Evolutionary conservation across 2,797 vertebrate species (phyloP), one percentile per base, ranked within the genome.

Genomic region (Sparidentex hasta): DNA sequence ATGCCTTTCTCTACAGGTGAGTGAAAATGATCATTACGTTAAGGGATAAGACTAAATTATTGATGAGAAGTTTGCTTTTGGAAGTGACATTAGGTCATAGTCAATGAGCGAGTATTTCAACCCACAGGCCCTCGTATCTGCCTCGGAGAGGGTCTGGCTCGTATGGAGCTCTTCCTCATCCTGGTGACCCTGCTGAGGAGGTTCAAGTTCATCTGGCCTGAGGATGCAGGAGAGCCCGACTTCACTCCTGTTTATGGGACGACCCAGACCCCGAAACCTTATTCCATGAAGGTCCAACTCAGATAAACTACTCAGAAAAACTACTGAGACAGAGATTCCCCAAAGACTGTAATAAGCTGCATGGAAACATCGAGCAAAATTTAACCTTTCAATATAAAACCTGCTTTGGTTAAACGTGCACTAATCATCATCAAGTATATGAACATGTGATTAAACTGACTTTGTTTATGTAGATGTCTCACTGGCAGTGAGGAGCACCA

Each of bases 111-210:
- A 3, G 4, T 51, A 6, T 71, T 58, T 50, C 20, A 21, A 55
- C 44, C 17, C 0, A 7, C 74, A 95, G 94, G 95, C 56, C 85
- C 88, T 27, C 90, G 94, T 12, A 56, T 88, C 78, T 95, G 94
- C 88, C 91, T 94, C 0, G 91, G 94, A 65, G 93, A 95, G 48
- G 66, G 80, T 62, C 78, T 95, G 76, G 94, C 95, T 27, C 93
- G 93, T 9, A 94, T 94, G 92, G 93, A 95, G 85, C 91, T 95
- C 52, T 94, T 94, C 86, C 82, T 95, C 62, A 83, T 94, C 27
- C 16, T 76, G 0, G 93, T 92, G 29, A 93, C 90, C 11, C 84
- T 94, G 55, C 84, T 95, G 70, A 92, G 81, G 70, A 92, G 44
- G 67, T 95, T 93, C 55, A 80, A 72, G 48, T 94, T 94, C 64